These are phyloP conservation scores for Mormyrops boulengeri DNA, from an alignment of 2,797 vertebrate species.

Conservation along the genomic window DNA sequence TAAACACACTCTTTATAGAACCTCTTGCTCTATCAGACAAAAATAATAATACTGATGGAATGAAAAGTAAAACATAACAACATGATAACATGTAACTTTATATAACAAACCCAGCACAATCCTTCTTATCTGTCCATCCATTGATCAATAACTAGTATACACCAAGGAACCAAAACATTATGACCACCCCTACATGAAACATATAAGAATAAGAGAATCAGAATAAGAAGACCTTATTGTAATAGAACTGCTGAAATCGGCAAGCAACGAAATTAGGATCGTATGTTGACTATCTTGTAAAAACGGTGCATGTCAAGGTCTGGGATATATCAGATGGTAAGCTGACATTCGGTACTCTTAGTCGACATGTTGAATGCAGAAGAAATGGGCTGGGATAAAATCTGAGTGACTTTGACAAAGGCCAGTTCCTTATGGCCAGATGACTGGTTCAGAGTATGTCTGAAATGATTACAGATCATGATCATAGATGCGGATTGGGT, in stretches of 20 bases:
- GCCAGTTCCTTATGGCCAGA: not conserved
- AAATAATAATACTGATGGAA: not conserved
- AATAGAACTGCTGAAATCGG: not conserved
- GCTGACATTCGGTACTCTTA: not conserved
- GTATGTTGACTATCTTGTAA: not conserved
- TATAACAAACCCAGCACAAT: not conserved
- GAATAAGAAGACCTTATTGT: not conserved
- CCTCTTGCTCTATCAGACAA: not conserved
- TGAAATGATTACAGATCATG: not conserved
- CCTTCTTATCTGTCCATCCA: not conserved
- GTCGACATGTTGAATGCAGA: not conserved
- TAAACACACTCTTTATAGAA: not conserved
- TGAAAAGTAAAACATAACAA: not conserved
- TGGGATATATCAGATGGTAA: not conserved
- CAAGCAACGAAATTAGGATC: not conserved
- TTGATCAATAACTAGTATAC: not conserved
- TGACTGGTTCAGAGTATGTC: not conserved
- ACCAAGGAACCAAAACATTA: not conserved
- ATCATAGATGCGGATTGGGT: not conserved
- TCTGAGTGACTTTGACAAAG: not conserved
- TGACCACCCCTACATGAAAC: not conserved
- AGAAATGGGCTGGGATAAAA: not conserved
- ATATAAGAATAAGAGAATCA: not conserved
- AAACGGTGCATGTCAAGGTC: not conserved
- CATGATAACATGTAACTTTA: not conserved